Conservation (phyloP, 2,113 vertebrate genomes). For the Speoplatyrhinus poulsoni region DNA sequence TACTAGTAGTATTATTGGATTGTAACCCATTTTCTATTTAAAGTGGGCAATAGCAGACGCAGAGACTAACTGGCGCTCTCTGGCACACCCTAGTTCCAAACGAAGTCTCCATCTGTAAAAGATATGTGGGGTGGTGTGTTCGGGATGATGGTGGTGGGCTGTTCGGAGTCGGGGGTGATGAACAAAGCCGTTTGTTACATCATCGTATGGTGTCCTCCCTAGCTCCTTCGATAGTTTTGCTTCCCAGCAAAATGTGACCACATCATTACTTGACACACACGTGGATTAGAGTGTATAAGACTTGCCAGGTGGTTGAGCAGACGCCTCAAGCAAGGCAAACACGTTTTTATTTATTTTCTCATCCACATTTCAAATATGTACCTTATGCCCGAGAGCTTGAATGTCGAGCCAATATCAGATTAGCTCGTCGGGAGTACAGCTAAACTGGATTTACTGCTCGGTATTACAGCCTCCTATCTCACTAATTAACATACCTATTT, state of each 20-base stretch:
- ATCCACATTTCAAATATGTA: not conserved
- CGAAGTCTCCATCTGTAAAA: not conserved
- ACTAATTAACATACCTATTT: not conserved
- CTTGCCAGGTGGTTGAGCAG: constrained; percentile 16
- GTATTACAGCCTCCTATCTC: constrained; percentile 6
- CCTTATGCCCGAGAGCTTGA: not conserved
- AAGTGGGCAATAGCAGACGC: constrained; percentile 39
- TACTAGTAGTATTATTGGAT: constrained; percentile 76
- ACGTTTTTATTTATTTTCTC: constrained; percentile 8
- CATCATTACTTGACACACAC: constrained; percentile 28
- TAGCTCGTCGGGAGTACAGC: constrained; percentile 21
- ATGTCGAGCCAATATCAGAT: constrained; percentile 27
- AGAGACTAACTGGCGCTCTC: constrained; percentile 1
- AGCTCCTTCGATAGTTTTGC: constrained; percentile 5
- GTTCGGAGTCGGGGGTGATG: not conserved
- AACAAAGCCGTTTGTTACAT: constrained; percentile 15
- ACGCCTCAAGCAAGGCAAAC: not conserved
- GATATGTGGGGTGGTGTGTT: not conserved
- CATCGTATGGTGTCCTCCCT: constrained; percentile 7
- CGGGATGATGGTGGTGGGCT: not conserved
- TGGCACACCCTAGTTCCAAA: not conserved
- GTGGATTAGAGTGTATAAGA: constrained; percentile 35
- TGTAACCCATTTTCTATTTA: constrained; percentile 79
- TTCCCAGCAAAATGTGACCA: constrained; percentile 18
- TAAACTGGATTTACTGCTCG: constrained; percentile 17